Base-by-base conservation (phyloP, 2,113 vertebrate genomes). In the Dunckerocampus dactyliophorus region DNA sequence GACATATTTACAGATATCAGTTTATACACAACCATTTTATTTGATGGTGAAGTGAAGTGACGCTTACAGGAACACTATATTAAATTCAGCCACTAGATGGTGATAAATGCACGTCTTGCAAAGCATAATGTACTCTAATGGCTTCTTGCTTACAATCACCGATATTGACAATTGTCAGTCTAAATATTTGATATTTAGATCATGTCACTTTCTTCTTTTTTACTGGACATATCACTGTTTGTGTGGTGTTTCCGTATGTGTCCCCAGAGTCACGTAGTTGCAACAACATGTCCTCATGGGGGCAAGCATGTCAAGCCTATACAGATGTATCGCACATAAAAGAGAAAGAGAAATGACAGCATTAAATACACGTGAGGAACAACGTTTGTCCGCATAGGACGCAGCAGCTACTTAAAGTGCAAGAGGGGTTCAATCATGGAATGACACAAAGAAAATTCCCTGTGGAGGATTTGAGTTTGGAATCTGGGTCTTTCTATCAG, bases 21-120 rank as follows among this genome's bases (percentile, higher is more conserved):
- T 55, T 1, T 57, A 17, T 57, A 13, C 37, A 24, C 9, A 17
- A 1, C 19, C 11, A 11, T 64, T 17, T 22, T 17, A 58, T 21
- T 58, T 17, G 48, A 45, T 42, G 2, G 20, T 51, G n/a, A 51
- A 49, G 52, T 52, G 24, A 52, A 7, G 15, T 43, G 21, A 56
- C 24, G 16, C 52, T 34, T 19, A 34, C 11, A 22, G 9, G 9
- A 51, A 47, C 17, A 8, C 31, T 46, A 24, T 67, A 6, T 48
- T 2, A 6, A 10, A 2, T 45, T 1, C 1, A 5, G n/a, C 78
- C 86, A 65, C 78, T 64, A 84, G 84, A 77, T 80, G 83, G 70
- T 63, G 62, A 62, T 54, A 71, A 55, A 69, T 55, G 3, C 55
- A 56, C 65, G 65, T 43, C 15, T 39, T 39, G 8, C 37, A 39